Conservation (phyloP, 2,888 invertebrate species). For the Chymomyza fuscimana region DNA sequence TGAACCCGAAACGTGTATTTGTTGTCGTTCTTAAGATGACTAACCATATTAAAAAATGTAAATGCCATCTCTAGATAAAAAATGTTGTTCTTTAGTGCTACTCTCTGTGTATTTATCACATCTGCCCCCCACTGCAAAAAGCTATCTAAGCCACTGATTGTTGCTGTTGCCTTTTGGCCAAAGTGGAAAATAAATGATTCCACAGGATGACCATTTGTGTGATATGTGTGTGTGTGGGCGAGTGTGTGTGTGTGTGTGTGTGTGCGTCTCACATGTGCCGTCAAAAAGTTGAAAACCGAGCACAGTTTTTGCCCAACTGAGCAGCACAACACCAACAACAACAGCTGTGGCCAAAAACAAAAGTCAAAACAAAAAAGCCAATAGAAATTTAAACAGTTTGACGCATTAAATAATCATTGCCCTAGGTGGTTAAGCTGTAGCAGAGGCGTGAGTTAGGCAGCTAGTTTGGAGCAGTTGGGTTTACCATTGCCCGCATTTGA, state of each 20-base stretch:
- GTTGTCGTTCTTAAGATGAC: too few species aligned
- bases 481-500: slow-evolving; percentile 10
- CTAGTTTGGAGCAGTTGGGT: not conserved
- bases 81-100: too few species aligned
- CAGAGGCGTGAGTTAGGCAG: not conserved
- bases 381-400: slow-evolving; percentile 75
- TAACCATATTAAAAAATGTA: too few species aligned
- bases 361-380: slow-evolving; percentile 64
- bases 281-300: slow-evolving; percentile 69
- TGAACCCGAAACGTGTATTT: too few species aligned
- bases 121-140: too few species aligned
- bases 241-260: slow-evolving; percentile 29
- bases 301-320: slow-evolving; percentile 57
- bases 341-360: slow-evolving; percentile 65
- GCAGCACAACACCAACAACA: slow-evolving; percentile 37
- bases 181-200: slow-evolving; percentile 74
- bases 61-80: too few species aligned
- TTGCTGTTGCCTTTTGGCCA: slow-evolving; percentile 63
- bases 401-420: slow-evolving; percentile 71
- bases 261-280: slow-evolving; percentile 36
- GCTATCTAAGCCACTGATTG: not conserved
- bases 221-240: slow-evolving; percentile 28
- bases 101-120: too few species aligned
- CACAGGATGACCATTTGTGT: slow-evolving; percentile 74
- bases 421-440: slow-evolving; percentile 12